These are phyloP conservation scores for Apotomis betuletana DNA, from an alignment of 2,888 invertebrate genomes.

Conservation along the genomic window DNA sequence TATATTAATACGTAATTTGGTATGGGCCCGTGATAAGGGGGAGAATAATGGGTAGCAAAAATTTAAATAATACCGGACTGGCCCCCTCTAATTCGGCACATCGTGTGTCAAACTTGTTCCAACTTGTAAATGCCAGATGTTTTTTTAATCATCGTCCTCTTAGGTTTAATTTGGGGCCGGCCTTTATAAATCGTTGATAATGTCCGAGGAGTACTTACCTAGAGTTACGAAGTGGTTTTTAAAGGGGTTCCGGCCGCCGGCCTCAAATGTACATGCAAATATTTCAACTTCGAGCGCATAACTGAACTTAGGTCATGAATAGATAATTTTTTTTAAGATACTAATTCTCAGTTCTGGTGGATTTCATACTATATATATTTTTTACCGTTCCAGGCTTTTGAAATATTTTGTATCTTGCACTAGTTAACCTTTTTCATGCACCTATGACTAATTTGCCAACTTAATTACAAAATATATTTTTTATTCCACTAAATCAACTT, in stretches of 20 bases:
- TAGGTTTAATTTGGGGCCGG: slow-evolving; percentile 37
- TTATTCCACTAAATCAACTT: neutral
- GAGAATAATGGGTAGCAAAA: slow-evolving; percentile 75
- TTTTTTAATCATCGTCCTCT: slow-evolving; percentile 40
- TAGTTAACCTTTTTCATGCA: too few relatives aligned
- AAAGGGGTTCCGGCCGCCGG: slow-evolving; percentile 4
- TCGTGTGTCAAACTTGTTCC: slow-evolving; percentile 69
- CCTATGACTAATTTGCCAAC: too few relatives aligned
- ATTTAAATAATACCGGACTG: slow-evolving; percentile 63
- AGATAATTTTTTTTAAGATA: too few relatives aligned
- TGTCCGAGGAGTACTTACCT: slow-evolving; percentile 12
- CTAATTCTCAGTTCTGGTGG: too few relatives aligned
- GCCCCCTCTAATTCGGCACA: slow-evolving; percentile 68
- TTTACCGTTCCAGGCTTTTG: too few relatives aligned
- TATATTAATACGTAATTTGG: slow-evolving; percentile 80
- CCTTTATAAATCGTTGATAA: slow-evolving; percentile 39
- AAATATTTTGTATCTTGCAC: too few relatives aligned
- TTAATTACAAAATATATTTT: too few relatives aligned
- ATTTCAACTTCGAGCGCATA: too few relatives aligned
- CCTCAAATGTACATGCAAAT: neutral
- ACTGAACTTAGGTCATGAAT: too few relatives aligned
- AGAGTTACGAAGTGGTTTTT: slow-evolving; percentile 5
- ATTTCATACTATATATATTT: too few relatives aligned
- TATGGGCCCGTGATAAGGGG: slow-evolving; percentile 78
- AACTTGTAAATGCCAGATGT: slow-evolving; percentile 54